These are phyloP conservation scores for Suricata suricatta DNA, from an alignment of 2,113 vertebrate species.

Conservation along the genomic window DNA sequence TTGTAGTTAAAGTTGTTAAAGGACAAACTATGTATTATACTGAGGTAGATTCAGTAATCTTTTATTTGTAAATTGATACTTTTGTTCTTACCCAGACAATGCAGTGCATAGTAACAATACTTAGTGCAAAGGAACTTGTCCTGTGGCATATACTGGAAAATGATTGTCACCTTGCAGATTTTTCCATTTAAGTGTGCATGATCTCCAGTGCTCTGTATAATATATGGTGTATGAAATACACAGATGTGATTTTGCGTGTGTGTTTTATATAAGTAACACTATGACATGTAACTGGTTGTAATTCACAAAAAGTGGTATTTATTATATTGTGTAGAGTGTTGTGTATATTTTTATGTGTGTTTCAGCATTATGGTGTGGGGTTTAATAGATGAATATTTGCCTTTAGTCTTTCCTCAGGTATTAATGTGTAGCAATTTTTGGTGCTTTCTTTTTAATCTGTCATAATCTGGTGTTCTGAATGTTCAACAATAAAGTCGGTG, in stretches of 20 bases:
- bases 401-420: slow-evolving; percentile 84
- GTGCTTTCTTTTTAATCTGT: slow-evolving; percentile 83
- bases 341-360: slow-evolving; percentile 63
- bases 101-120: not conserved
- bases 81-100: slow-evolving; percentile 18
- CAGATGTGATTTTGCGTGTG: slow-evolving; percentile 53
- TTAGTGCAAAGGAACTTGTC: slow-evolving; percentile 27
- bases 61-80: slow-evolving; percentile 34
- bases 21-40: not conserved
- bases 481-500: slow-evolving; percentile 81
- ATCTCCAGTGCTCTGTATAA: slow-evolving; percentile 58
- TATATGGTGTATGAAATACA: slow-evolving; percentile 55
- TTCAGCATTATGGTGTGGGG: slow-evolving; percentile 58
- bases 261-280: slow-evolving; percentile 65
- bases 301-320: slow-evolving; percentile 79
- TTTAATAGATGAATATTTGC: slow-evolving; percentile 69
- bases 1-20: not conserved
- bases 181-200: slow-evolving; percentile 62
- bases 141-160: not conserved
- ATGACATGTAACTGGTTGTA: slow-evolving; percentile 69
- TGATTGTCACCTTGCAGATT: not conserved
- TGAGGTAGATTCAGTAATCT: not conserved
- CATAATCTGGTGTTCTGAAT: slow-evolving; percentile 72
- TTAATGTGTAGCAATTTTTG: slow-evolving; percentile 76
- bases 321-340: slow-evolving; percentile 43